Percentiles rank a stretch among this genome's conserved stretches.
phyloP scores from a whole-genome alignment of 2,797 vertebrate species.

The Poliocrania exsul region DNA sequence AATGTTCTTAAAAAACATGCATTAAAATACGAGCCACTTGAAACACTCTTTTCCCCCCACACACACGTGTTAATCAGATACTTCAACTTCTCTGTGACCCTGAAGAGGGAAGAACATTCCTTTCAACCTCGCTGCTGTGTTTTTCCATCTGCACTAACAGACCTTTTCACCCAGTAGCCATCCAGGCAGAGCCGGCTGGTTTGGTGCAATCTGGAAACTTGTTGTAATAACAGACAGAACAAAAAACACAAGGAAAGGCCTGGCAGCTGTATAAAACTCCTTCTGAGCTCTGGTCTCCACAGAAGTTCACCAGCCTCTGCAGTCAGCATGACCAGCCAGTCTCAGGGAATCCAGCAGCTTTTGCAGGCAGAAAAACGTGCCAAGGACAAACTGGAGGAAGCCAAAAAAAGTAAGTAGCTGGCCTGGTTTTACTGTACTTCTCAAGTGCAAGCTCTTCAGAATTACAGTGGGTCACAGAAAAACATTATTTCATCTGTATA shows the following conservation, averaged over 20 bases:
- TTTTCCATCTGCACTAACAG: slow-evolving; percentile 8
- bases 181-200: neutral
- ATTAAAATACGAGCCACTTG: neutral
- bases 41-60: neutral
- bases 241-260: neutral
- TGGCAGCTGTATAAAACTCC: neutral
- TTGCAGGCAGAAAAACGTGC: slow-evolving; percentile 82
- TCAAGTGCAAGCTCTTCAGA: neutral
- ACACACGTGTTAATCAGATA: neutral
- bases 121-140: neutral
- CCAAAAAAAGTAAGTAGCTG: slow-evolving; percentile 80
- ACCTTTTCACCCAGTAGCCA: neutral
- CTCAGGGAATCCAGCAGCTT: slow-evolving; percentile 83
- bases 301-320: neutral
- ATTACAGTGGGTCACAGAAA: neutral
- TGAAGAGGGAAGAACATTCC: neutral
- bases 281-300: neutral
- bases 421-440: neutral
- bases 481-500: neutral
- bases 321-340: slow-evolving; percentile 78
- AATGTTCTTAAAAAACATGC: neutral
- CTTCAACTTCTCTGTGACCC: slow-evolving; percentile 2
- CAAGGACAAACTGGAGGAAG: slow-evolving; percentile 83
- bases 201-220: neutral
- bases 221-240: slow-evolving; percentile 47